Evolutionary conservation across 2,797 vertebrate species (phyloP), one percentile per base, ranked within the genome.

Genomic region (Anguilla anguilla): DNA sequence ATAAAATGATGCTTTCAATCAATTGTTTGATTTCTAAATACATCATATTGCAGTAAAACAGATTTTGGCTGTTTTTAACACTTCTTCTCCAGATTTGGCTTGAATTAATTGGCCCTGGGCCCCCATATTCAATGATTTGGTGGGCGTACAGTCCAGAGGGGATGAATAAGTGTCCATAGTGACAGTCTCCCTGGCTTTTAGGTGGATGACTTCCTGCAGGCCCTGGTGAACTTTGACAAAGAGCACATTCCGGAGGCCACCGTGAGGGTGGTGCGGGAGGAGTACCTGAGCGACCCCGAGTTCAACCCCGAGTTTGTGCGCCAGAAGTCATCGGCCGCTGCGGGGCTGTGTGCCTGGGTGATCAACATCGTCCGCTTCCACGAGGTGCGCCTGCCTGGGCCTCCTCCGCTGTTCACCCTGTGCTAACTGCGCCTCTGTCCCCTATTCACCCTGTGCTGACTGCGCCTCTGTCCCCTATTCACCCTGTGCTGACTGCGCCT

Each of bases 221-320:
- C 94, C 13, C 90, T 95, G 92, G 91, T 96, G 92, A 96, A 95
- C 95, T 97, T 97, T 92, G 94, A 96, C 92, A 96, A 97, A 91
- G 92, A 97, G 92, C 94, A 95, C 49, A 93, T 96, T 91, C 93
- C 94, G 0, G 95, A 95, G 85, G 92, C 93, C 87, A 96, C 94
- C 0, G 93, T 97, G 91, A 95, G 90, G 88, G 94, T 93, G 61
- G 90, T 96, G 89, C 95, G 94, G 92, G 95, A 96, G 13, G 94
- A 96, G 67, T 94, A 96, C 90, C 92, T 97, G 88, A 91, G 86
- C 10, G 96, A 97, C 92, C 94, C 93, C 0, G 95, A 97, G 86
- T 97, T 97, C 91, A 97, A 96, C 90, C 96, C 95, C 0, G 96
- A 97, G 88, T 96, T 97, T 92, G 95, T 97, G 1, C 92, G 94